Percentiles rank a stretch among this genome's conserved stretches.
Conservation (phyloP, 2,113 vertebrate genomes). For the Scophthalmus maximus region DNA sequence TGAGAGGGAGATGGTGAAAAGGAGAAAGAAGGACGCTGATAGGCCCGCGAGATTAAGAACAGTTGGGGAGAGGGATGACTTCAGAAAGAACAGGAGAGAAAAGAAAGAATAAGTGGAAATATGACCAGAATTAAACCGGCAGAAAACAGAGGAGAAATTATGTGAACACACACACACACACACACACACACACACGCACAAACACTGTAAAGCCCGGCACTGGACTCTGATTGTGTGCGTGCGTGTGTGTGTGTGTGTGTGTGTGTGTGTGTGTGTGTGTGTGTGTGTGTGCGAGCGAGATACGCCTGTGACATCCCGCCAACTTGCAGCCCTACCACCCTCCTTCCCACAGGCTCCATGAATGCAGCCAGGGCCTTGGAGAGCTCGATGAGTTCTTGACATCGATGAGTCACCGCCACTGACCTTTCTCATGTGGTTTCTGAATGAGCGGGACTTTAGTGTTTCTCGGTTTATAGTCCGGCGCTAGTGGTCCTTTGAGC, state of each 20-base stretch:
- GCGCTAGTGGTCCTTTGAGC: conserved; percentile 27
- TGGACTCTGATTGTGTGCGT: conserved; percentile 18
- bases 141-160: conserved; percentile 18
- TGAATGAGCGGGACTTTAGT: conserved; percentile 61
- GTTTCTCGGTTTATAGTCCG: conserved; percentile 41
- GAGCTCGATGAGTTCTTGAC: conserved; percentile 38
- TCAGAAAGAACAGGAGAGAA: neutral
- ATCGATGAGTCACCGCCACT: conserved; percentile 68
- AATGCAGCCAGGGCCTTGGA: conserved; percentile 19
- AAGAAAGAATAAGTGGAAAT: neutral
- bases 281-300: conserved; percentile 17
- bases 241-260: conserved; percentile 20
- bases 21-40: conserved; percentile 17
- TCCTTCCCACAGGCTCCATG: conserved; percentile 57
- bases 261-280: neutral
- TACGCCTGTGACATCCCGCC: conserved; percentile 35
- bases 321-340: conserved; percentile 29
- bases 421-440: conserved; percentile 74
- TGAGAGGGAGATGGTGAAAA: conserved; percentile 26
- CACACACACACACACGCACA: conserved; percentile 2
- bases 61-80: neutral
- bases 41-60: conserved; percentile 6
- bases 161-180: neutral
- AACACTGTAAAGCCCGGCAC: conserved; percentile 31
- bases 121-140: neutral